Conservation (phyloP, 2,113 vertebrate species). For the Onychostruthus taczanowskii region DNA sequence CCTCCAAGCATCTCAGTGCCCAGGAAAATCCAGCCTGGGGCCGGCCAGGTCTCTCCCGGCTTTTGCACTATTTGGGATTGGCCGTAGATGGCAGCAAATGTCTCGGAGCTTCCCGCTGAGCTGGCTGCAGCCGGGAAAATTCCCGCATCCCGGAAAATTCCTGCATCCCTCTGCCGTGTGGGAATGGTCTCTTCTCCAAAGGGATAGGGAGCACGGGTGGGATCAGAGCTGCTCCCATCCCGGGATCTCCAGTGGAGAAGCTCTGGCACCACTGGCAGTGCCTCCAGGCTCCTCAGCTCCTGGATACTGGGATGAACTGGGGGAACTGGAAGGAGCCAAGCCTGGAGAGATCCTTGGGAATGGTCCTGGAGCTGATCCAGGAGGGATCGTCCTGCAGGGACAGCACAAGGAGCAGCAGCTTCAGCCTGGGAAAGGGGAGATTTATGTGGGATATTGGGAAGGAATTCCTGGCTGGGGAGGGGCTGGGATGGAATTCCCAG, state of each 20-base stretch:
- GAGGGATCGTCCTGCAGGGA: background rate
- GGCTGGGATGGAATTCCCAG: background rate
- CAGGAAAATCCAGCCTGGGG: background rate
- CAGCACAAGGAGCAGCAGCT: background rate
- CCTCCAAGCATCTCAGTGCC: background rate
- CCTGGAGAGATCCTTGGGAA: background rate
- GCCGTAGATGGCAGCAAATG: conserved; percentile 63
- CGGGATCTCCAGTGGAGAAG: background rate
- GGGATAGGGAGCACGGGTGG: background rate
- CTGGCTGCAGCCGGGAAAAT: background rate
- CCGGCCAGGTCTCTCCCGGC: background rate
- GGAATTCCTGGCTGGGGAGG: background rate
- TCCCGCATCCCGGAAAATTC: background rate
- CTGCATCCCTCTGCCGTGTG: background rate
- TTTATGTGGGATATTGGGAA: background rate
- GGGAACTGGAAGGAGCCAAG: background rate
- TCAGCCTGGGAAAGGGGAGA: background rate
- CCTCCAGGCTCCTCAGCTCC: background rate
- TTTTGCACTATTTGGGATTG: conserved; percentile 36
- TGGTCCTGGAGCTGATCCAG: background rate
- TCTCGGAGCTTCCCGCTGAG: background rate
- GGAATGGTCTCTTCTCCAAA: background rate
- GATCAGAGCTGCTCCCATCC: background rate
- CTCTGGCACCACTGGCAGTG: too few relatives aligned
- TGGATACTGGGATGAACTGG: background rate